phyloP scores from a whole-genome alignment of 1,140 invertebrate species.

The Caenorhabditis briggsae region DNA sequence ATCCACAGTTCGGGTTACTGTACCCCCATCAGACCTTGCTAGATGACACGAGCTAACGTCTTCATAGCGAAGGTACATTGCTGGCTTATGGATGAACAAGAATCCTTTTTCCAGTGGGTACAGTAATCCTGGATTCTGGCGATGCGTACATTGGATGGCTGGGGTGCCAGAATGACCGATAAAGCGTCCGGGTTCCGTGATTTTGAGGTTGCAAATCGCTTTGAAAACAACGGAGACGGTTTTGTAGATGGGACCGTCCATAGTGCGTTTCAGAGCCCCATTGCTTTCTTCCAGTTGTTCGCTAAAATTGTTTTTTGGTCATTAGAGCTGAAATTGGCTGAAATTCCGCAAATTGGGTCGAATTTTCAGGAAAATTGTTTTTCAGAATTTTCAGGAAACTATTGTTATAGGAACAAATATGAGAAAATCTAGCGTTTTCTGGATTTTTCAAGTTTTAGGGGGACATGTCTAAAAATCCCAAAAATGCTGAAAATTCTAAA shows the following conservation, averaged over 20 bases:
- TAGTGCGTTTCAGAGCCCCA: constrained; percentile 91
- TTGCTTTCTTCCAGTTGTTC: constrained; percentile 90
- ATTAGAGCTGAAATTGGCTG: too few species aligned
- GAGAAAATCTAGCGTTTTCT: too few species aligned
- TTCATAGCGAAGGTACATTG: constrained; percentile 96
- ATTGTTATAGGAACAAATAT: too few species aligned
- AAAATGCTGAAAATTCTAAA: too few species aligned
- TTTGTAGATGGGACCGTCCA: constrained; percentile 93
- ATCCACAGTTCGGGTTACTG: constrained; percentile 86
- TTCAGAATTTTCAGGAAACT: too few species aligned
- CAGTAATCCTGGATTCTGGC: constrained; percentile 96
- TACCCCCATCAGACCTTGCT: constrained; percentile 93
- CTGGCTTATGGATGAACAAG: constrained; percentile 98
- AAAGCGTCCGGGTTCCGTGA: constrained; percentile 93
- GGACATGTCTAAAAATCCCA: too few species aligned
- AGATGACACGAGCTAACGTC: constrained; percentile 89
- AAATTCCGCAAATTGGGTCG: too few species aligned
- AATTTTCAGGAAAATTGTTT: background rate
- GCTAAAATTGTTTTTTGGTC: constrained; percentile 5
- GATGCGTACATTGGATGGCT: constrained; percentile 94
- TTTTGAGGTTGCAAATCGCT: constrained; percentile 91
- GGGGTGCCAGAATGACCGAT: constrained; percentile 87
- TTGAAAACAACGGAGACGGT: constrained; percentile 96
- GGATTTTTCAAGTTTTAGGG: too few species aligned
- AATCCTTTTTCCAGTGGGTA: constrained; percentile 99